Evolutionary conservation across 1,140 invertebrate species (phyloP).

Genomic region (Glomeris maerens): DNA sequence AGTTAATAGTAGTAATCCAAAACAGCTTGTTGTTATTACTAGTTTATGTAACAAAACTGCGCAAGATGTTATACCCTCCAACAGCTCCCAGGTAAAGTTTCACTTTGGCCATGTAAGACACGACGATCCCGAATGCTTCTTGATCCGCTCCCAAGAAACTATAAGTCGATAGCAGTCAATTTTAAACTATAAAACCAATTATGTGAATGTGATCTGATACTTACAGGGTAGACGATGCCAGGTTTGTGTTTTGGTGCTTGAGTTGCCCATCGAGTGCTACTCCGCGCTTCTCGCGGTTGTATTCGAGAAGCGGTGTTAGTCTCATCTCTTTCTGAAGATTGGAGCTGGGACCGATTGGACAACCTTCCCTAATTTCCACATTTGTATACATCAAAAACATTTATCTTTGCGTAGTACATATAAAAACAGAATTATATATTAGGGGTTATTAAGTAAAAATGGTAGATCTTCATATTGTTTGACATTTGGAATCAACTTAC

Average conservation of each 20-base stretch:
- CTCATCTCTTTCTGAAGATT: slow-evolving; percentile 82
- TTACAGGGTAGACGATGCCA: slow-evolving; percentile 94
- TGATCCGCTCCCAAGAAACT: no score
- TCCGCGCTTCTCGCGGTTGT: slow-evolving; percentile 77
- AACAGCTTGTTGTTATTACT: no score
- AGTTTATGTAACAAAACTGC: no score
- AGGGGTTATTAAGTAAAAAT: no score
- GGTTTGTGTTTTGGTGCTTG: slow-evolving; percentile 71
- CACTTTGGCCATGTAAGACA: slow-evolving; percentile 84
- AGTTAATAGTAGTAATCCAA: slow-evolving; percentile 14
- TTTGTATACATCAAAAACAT: no score
- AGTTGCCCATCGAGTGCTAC: slow-evolving; percentile 88
- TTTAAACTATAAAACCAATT: slow-evolving; percentile 6
- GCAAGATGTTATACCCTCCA: no score
- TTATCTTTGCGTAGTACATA: no score
- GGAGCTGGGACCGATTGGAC: slow-evolving; percentile 86
- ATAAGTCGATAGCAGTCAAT: slow-evolving; percentile 2
- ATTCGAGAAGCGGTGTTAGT: slow-evolving; percentile 58
- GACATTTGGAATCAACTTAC: no score
- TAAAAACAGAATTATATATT: no score
- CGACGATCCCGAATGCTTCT: slow-evolving; percentile 79
- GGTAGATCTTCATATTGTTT: no score
- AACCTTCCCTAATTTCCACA: slow-evolving; percentile 89
- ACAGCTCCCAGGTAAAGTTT: slow-evolving; percentile 87
- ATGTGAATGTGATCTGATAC: slow-evolving; percentile 24